Conservation (phyloP, 2,113 vertebrate genomes). For the Vanacampus margaritifer region DNA sequence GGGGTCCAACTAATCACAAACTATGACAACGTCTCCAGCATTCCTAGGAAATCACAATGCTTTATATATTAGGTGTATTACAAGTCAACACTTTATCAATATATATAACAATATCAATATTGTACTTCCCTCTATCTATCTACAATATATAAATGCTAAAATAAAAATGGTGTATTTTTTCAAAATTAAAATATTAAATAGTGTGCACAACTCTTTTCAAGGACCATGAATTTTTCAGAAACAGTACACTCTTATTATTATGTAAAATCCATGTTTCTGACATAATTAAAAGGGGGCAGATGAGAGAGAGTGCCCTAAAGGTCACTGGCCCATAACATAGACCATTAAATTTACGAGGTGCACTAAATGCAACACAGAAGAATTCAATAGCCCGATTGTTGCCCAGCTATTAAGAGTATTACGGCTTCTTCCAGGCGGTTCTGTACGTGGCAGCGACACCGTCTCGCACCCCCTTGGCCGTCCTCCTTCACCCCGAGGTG, state of each 20-base stretch:
- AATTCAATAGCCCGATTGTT: conserved; percentile 6
- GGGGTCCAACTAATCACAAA: too few species aligned
- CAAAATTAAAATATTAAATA: neutral
- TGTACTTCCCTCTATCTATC: too few species aligned
- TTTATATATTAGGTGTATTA: too few species aligned
- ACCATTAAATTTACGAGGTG: neutral
- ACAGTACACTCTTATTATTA: neutral
- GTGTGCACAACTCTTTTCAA: too few species aligned
- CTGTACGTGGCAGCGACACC: conserved; percentile 70
- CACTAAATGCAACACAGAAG: neutral
- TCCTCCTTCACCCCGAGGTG: conserved; percentile 20
- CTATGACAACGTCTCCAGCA: too few species aligned
- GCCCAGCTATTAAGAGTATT: conserved; percentile 41
- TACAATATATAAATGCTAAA: neutral
- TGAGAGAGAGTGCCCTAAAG: neutral
- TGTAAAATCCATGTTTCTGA: neutral
- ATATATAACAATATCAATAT: too few species aligned
- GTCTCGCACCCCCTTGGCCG: conserved; percentile 13
- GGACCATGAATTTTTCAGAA: neutral
- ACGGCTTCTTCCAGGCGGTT: conserved; percentile 29
- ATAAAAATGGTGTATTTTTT: neutral
- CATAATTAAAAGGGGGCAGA: neutral
- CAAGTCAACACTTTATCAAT: too few species aligned
- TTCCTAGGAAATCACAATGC: too few species aligned
- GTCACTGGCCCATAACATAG: neutral